These are phyloP conservation scores for Heterotilapia buettikoferi DNA, from an alignment of 2,113 vertebrate species.

Conservation along the genomic window DNA sequence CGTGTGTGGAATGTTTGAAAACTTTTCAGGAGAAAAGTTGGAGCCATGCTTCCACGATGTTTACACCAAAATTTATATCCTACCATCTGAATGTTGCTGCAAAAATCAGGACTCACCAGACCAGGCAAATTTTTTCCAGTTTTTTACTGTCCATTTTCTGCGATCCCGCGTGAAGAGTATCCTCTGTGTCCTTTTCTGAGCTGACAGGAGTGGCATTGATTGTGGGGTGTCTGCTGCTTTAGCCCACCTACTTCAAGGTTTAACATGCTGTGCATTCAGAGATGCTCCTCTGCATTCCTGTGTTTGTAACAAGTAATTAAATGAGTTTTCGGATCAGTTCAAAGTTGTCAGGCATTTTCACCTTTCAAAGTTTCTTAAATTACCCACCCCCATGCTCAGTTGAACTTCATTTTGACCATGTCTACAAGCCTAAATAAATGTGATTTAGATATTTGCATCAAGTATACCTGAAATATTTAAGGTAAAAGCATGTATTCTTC, in stretches of 20 bases:
- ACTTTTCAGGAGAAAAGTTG: neutral
- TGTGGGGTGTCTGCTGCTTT: neutral
- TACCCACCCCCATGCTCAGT: neutral
- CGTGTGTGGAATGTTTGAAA: neutral
- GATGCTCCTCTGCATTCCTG: neutral
- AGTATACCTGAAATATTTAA: neutral
- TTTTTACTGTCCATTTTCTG: neutral
- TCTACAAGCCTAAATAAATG: neutral
- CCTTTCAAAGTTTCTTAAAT: neutral
- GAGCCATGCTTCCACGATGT: neutral
- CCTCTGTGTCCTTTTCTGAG: neutral
- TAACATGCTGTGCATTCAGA: neutral
- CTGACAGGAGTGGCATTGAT: neutral
- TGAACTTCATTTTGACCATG: neutral
- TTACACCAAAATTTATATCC: neutral
- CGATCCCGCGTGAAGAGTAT: accelerated
- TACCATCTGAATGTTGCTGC: neutral
- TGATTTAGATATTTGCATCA: neutral
- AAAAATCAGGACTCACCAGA: neutral
- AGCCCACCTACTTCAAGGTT: neutral
- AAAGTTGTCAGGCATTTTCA: neutral
- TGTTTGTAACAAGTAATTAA: neutral
- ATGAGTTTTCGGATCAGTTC: neutral
- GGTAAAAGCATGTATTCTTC: neutral
- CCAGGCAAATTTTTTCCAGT: neutral